Base-by-base conservation (phyloP, 2,888 invertebrate genomes). In the Byasa hedistus region DNA sequence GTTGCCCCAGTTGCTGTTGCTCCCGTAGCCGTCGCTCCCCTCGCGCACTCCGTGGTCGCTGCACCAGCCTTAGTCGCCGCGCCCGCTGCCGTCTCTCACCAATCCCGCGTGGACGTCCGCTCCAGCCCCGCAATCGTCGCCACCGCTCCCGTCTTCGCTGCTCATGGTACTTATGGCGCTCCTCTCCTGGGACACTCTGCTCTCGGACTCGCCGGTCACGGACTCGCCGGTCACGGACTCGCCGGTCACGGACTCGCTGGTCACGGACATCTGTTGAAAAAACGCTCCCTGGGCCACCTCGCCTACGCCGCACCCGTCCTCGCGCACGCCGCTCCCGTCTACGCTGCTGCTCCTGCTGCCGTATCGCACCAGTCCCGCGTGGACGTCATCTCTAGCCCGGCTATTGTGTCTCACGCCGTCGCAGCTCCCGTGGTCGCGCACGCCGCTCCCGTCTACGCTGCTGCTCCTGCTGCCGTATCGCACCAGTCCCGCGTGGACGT, bases 401-500 rank as follows among this genome's bases (percentile, higher is more conserved):
- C 67, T 69, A 69, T 75, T 64, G 85, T 84, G n/a, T 84, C 83
- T 60, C 69, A 75, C 56, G 66, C 73, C 39, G 68, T 72, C 52
- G 72, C 71, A 61, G 70, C 72, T 3, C 71, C 84, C 54, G 79
- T 84, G 23, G 78, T 81, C 62, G 77, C 83, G 7, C 80, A 82
- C 75, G 76, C 81, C 59, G 79, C 78, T 21, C 72, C 76, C 56
- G 76, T 85, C 32, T 78, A 82, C 68, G 78, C 81, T 52, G 69
- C 80, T 36, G 91, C 91, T 55, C 86, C 92, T 44, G 77, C 92
- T 52, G 87, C 86, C 63, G 92, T 92, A 22, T 92, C 92, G 21
- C 92, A 90, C 79, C 92, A 93, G 76, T 92, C 93, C 75, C 90
- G 92, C 64, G 83, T 87, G 7, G 87, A 89, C 68, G 76, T 78